phyloP scores from a whole-genome alignment of 2,113 vertebrate species.

The Noctilio leporinus region DNA sequence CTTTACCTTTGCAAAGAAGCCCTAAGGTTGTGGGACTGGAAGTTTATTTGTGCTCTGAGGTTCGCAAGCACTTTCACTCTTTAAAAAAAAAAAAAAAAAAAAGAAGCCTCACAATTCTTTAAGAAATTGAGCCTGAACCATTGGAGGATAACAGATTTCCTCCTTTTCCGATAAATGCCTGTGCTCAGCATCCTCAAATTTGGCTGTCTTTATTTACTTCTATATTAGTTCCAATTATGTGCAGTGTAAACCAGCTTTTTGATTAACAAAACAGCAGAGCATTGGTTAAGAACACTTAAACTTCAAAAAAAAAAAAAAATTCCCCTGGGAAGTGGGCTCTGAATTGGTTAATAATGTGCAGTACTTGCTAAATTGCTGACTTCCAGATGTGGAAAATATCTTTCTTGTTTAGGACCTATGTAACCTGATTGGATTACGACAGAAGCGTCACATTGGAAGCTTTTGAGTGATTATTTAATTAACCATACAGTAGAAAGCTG shows the following conservation, averaged over 20 bases:
- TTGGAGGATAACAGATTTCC: conserved; percentile 54
- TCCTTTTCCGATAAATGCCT: conserved; percentile 56
- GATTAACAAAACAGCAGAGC: conserved; percentile 80
- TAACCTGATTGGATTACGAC: conserved; percentile 89
- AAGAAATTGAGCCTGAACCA: conserved; percentile 67
- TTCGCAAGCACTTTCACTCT: conserved; percentile 55
- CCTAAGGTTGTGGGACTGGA: neutral
- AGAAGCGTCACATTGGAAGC: conserved; percentile 89
- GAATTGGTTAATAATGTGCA: conserved; percentile 90
- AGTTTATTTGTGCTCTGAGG: conserved; percentile 64
- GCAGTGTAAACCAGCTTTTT: conserved; percentile 77
- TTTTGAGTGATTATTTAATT: conserved; percentile 99
- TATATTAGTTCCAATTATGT: conserved; percentile 76
- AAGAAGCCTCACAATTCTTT: conserved; percentile 43
- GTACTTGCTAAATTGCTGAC: conserved; percentile 87
- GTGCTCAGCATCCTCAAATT: conserved; percentile 76
- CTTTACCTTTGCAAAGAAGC: conserved; percentile 58
- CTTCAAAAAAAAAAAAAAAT: conserved; percentile 75
- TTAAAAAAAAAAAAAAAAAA: neutral
- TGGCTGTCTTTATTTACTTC: conserved; percentile 77
- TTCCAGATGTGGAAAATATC: conserved; percentile 91
- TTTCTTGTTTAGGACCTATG: conserved; percentile 86
- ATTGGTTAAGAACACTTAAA: conserved; percentile 83
- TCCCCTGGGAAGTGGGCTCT: conserved; percentile 84
- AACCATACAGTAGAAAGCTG: conserved; percentile 94